These are phyloP conservation scores for Bradynema listronoti DNA, from an alignment of 1,140 invertebrate species.

Conservation along the genomic window DNA sequence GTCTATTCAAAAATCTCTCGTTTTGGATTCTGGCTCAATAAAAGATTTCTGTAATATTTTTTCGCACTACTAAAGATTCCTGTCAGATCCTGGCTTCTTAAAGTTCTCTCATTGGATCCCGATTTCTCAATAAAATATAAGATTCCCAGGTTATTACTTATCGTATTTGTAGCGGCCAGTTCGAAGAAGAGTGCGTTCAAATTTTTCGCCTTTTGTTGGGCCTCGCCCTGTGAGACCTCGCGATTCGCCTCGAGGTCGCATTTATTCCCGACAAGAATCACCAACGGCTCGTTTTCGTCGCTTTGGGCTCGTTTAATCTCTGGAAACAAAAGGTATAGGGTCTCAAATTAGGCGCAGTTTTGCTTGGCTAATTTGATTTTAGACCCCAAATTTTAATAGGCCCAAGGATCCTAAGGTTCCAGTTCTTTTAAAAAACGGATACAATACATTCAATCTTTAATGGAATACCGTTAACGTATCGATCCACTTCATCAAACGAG, in stretches of 20 bases:
- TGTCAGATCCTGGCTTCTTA: too few relatives aligned
- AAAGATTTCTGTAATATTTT: too few relatives aligned
- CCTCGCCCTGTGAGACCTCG: constrained; percentile 98
- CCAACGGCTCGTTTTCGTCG: constrained; percentile 74
- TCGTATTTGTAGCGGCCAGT: constrained; percentile 13
- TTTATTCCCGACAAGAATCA: constrained; percentile 99
- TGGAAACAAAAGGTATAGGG: not conserved
- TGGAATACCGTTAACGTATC: constrained; percentile 27
- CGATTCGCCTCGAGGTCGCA: constrained; percentile 91
- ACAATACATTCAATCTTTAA: not conserved
- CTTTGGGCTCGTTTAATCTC: constrained; percentile 21
- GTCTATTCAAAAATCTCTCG: too few relatives aligned
- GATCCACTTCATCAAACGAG: constrained; percentile 66
- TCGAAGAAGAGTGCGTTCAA: constrained; percentile 19
- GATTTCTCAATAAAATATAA: too few relatives aligned
- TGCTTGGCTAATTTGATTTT: not conserved
- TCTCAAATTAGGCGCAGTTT: not conserved
- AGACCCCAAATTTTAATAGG: not conserved
- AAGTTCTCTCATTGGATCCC: too few relatives aligned
- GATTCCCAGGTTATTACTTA: constrained; percentile 2
- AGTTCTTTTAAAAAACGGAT: constrained; percentile 15
- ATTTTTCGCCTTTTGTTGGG: constrained; percentile 57
- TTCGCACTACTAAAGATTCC: too few relatives aligned
- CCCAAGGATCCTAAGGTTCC: not conserved
- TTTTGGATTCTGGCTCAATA: too few relatives aligned